Evolutionary conservation across 2,113 vertebrate species (phyloP).

Genomic region (Tychaedon coryphoeus): DNA sequence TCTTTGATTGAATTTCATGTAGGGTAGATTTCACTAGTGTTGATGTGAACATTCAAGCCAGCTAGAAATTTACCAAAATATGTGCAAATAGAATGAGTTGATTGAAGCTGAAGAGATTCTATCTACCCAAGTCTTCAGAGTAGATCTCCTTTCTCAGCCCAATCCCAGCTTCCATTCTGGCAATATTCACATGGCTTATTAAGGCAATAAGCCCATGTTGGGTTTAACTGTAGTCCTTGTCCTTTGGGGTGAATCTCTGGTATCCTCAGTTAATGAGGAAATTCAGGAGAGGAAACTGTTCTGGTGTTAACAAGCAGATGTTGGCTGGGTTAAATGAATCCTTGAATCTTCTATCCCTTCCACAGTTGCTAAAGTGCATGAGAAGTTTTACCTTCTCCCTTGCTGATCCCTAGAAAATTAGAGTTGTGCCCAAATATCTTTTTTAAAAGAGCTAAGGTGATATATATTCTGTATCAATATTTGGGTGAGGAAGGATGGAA

Average conservation of each 20-base stretch:
- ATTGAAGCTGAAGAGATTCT: background rate
- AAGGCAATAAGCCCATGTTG: background rate
- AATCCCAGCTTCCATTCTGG: background rate
- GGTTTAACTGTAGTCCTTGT: background rate
- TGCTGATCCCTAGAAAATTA: background rate
- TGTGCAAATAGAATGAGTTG: background rate
- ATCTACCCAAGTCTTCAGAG: background rate
- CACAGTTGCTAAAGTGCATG: background rate
- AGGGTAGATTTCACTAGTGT: background rate
- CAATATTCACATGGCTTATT: background rate
- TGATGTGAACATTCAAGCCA: background rate
- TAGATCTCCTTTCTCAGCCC: background rate
- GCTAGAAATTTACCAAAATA: background rate
- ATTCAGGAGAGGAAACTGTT: background rate
- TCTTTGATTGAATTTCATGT: background rate
- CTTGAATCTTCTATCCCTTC: background rate
- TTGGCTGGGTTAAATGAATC: background rate
- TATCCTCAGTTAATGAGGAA: background rate
- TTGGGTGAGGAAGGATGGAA: background rate
- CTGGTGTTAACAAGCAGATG: background rate
- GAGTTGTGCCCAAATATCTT: background rate
- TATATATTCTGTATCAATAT: background rate
- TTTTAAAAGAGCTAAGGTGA: background rate
- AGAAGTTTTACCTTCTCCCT: background rate
- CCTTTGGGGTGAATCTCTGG: background rate